Percentiles rank a stretch among this genome's conserved stretches.
Conservation (phyloP, 2,113 vertebrate genomes). For the Larimichthys polyactis region DNA sequence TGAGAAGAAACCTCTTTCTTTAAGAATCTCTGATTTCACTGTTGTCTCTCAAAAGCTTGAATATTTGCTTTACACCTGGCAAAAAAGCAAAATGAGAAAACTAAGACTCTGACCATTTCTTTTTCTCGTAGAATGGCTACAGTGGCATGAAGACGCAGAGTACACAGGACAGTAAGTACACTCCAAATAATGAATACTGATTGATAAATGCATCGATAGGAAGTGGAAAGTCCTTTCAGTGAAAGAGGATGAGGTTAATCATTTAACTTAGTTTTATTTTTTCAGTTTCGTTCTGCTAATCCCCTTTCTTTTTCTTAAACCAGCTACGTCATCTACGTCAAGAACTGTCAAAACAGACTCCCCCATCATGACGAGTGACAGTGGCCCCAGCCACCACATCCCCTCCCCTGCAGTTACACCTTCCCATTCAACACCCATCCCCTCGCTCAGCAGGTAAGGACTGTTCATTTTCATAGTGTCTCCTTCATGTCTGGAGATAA, state of each 20-base stretch:
- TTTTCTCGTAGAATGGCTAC: constrained; percentile 89
- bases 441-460: constrained; percentile 91
- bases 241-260: neutral
- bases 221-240: constrained; percentile 17
- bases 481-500: constrained; percentile 44
- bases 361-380: constrained; percentile 83
- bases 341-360: constrained; percentile 85
- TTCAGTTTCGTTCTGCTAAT: neutral
- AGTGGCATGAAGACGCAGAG: constrained; percentile 85
- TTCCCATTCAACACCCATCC: constrained; percentile 86
- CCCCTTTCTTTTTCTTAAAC: neutral
- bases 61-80: neutral
- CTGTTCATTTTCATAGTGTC: neutral
- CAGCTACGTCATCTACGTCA: constrained; percentile 84
- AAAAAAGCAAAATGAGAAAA: constrained; percentile 4
- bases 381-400: constrained; percentile 78
- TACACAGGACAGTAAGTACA: constrained; percentile 89
- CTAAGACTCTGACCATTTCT: neutral
- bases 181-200: constrained; percentile 31
- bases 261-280: neutral
- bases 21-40: neutral
- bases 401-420: constrained; percentile 85
- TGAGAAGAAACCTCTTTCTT: constrained; percentile 35
- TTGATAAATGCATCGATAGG: constrained; percentile 27
- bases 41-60: neutral